Evolutionary conservation across 2,113 vertebrate species (phyloP), one percentile per base, ranked within the genome.

Genomic region (Leptobrachium leishanense): DNA sequence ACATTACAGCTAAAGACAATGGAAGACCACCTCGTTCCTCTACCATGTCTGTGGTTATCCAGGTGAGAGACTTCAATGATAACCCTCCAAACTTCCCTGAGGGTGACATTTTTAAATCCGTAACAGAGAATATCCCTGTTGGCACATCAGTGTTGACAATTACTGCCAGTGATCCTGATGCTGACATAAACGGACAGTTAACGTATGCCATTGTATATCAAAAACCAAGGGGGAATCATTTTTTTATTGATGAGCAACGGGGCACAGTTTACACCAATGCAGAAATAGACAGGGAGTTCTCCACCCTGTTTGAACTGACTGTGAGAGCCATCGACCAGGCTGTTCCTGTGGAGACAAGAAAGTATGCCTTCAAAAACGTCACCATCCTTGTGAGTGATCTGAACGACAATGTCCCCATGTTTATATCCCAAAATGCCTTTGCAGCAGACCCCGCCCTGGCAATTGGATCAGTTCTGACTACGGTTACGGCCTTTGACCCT

Each of bases 31-130:
- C 95, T 0, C 93, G 94, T 46, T 98, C 96, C 2, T 95, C 96
- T 0, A 96, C 95, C 0, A 95, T 99, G 82, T 96, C 97, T 0
- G 92, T 99, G 65, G 87, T 98, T 2, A 97, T 99, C 73, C 95
- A 96, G 0, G 95, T 99, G 59, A 90, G 97, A 81, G 98, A 99
- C 84, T 99, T 97, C 81, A 99, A 99, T 15, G 98, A 99, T 85
- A 99, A 99, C 43, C 92, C 97, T 46, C 98, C 98, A 1, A 83
- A 95, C 57, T 99, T 99, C 83, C 90, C 95, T 5, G 92, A 96
- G 0, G 97, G 96, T 12, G 97, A 99, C 82, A 95, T 99, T 79
- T 98, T 99, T 82, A 97, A 98, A 72, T 97, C 98, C 5, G 95
- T 99, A 59, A 85, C 94, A 8, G 98, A 99, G 91, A 98, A 99